phyloP scores from a whole-genome alignment of 1,140 invertebrate species.

The Drosophila guanche region DNA sequence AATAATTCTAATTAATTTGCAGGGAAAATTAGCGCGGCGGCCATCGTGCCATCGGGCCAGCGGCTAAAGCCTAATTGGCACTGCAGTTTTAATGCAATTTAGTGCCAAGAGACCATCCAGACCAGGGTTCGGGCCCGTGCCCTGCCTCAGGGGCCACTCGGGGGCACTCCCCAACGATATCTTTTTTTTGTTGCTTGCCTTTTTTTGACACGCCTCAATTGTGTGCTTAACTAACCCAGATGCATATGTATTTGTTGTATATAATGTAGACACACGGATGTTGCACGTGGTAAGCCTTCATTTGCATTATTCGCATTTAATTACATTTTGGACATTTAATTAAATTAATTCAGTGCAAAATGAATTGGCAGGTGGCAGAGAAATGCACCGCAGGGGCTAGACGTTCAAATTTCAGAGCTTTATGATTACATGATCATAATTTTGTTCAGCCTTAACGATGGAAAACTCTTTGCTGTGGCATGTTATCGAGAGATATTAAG shows the following conservation, averaged over 20 bases:
- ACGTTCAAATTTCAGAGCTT: too few species aligned
- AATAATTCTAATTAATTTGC: slow-evolving; percentile 78
- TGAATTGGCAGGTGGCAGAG: slow-evolving; percentile 50
- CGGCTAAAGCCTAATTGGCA: slow-evolving; percentile 67
- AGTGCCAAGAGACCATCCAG: slow-evolving; percentile 19
- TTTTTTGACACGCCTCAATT: slow-evolving; percentile 65
- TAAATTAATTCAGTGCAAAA: slow-evolving; percentile 73
- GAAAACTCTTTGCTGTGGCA: too few species aligned
- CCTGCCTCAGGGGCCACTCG: not conserved
- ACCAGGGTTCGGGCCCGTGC: too few species aligned
- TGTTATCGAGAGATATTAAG: too few species aligned
- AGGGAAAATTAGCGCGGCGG: slow-evolving; percentile 53
- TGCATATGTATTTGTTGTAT: slow-evolving; percentile 66
- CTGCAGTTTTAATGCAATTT: slow-evolving; percentile 70
- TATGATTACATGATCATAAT: too few species aligned
- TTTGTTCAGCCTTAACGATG: too few species aligned
- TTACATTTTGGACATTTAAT: slow-evolving; percentile 76
- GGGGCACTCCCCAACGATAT: not conserved
- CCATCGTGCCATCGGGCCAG: slow-evolving; percentile 28
- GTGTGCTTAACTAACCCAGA: slow-evolving; percentile 75
- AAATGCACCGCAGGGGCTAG: not conserved
- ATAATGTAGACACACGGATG: not conserved
- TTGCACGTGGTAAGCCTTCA: slow-evolving; percentile 56
- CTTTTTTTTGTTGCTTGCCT: slow-evolving; percentile 11
- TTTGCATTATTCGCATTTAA: slow-evolving; percentile 72